Evolutionary conservation across 64 coral and sea anemone species (phyloP).

Genomic region (Pachyseris speciosa): DNA sequence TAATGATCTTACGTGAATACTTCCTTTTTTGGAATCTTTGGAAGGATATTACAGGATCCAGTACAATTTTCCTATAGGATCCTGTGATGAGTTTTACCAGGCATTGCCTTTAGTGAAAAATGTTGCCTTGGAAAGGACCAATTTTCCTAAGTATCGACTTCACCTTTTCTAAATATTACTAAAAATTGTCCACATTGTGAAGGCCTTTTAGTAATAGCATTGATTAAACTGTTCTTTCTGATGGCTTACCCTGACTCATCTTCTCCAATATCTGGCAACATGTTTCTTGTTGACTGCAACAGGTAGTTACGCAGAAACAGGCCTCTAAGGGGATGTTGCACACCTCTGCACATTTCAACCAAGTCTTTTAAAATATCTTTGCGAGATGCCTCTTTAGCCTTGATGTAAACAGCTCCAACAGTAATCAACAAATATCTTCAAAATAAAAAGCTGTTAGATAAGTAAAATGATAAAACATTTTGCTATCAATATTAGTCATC

Average conservation of each 20-base stretch:
- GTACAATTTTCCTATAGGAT: too few relatives aligned
- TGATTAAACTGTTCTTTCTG: background rate
- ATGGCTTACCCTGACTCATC: conserved; percentile 47
- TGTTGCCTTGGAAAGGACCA: too few relatives aligned
- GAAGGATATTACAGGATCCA: too few relatives aligned
- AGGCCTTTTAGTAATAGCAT: too few relatives aligned
- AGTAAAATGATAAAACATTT: background rate
- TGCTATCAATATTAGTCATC: too few relatives aligned
- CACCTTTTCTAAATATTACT: too few relatives aligned
- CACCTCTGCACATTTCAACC: conserved; percentile 98
- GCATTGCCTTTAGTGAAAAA: too few relatives aligned
- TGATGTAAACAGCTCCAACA: conserved; percentile 97
- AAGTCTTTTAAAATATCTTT: conserved; percentile 98
- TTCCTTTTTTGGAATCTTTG: too few relatives aligned
- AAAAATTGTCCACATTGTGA: background rate
- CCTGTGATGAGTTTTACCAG: too few relatives aligned
- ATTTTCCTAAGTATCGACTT: too few relatives aligned
- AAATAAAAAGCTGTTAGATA: background rate
- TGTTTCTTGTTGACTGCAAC: conserved; percentile 90
- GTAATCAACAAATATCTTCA: conserved; percentile 93
- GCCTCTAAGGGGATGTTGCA: conserved; percentile 91
- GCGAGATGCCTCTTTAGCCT: conserved; percentile 93
- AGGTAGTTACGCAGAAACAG: conserved; percentile 95
- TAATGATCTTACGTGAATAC: too few relatives aligned
- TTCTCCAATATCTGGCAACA: conserved; percentile 86